A percentile compares a stretch with the other conserved stretches of the same genome.
These are phyloP conservation scores for Eonycteris spelaea DNA, from an alignment of 2,113 vertebrate species.

Conservation along the genomic window DNA sequence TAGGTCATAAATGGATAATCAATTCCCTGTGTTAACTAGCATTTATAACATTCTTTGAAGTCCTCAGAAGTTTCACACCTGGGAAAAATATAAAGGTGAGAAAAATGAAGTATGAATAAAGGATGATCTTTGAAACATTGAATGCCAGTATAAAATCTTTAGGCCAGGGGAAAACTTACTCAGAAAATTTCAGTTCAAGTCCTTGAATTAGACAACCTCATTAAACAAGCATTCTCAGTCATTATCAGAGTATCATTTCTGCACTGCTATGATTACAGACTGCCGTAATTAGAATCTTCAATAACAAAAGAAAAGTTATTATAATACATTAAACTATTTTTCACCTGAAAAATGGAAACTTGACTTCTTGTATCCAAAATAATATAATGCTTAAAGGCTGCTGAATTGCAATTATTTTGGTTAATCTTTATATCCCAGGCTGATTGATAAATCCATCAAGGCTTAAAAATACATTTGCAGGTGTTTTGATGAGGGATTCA, in stretches of 20 bases:
- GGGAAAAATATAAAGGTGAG: conserved; percentile 21
- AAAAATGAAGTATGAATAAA: background rate
- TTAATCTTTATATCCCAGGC: conserved; percentile 40
- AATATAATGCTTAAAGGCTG: conserved; percentile 32
- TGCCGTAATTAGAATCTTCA: conserved; percentile 53
- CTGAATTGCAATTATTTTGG: conserved; percentile 57
- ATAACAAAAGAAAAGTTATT: conserved; percentile 52
- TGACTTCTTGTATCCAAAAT: conserved; percentile 51
- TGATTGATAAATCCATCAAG: conserved; percentile 41
- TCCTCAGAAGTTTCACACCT: background rate
- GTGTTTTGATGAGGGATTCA: conserved; percentile 38
- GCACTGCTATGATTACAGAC: conserved; percentile 43
- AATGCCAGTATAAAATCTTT: background rate
- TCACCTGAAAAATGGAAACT: conserved; percentile 51
- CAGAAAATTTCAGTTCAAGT: conserved; percentile 33
- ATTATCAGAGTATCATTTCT: conserved; percentile 46
- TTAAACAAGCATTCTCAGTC: conserved; percentile 36
- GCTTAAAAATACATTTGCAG: conserved; percentile 32
- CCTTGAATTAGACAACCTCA: conserved; percentile 48
- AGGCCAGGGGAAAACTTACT: background rate
- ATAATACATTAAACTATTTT: conserved; percentile 41
- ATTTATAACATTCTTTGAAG: background rate
- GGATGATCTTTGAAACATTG: background rate
- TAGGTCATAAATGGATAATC: background rate
- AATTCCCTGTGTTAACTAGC: background rate